phyloP scores from a whole-genome alignment of 2,888 invertebrate species.

The Alcis repandata region DNA sequence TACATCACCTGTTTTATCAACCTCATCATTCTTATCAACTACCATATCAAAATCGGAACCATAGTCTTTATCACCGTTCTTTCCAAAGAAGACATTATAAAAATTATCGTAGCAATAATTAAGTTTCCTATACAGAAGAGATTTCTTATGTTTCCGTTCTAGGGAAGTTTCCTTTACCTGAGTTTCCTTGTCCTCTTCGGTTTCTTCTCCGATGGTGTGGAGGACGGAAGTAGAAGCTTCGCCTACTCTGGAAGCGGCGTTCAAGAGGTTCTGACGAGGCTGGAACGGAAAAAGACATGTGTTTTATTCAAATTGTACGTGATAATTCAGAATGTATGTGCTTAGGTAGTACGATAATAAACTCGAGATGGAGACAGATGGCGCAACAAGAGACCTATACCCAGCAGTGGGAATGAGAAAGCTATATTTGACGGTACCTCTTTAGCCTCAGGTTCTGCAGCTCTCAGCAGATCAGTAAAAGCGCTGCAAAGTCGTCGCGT shows the following conservation, averaged over 20 bases:
- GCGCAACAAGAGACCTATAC: background rate
- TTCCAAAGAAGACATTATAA: constrained; percentile 78
- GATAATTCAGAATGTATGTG: no score
- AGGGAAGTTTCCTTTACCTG: constrained; percentile 78
- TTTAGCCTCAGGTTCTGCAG: constrained; percentile 97
- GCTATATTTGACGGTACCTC: constrained; percentile 90
- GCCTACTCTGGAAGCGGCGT: constrained; percentile 98
- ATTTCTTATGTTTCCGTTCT: constrained; percentile 62
- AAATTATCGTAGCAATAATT: constrained; percentile 83
- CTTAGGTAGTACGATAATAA: no score
- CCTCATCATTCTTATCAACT: constrained; percentile 29
- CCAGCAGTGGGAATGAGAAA: no score
- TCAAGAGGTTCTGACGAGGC: constrained; percentile 96
- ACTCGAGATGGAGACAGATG: no score
- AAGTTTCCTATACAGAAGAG: constrained; percentile 77
- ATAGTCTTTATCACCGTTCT: constrained; percentile 58
- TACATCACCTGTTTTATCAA: constrained; percentile 2
- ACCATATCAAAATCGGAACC: constrained; percentile 63
- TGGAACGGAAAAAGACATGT: constrained; percentile 62
- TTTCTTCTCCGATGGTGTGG: constrained; percentile 96
- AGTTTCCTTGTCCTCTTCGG: constrained; percentile 93
- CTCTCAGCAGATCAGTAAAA: constrained; percentile 97
- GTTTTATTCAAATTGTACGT: no score
- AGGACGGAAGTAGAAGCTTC: constrained; percentile 98
- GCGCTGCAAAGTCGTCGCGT: constrained; percentile 96